Percentiles rank a stretch among this genome's conserved stretches.
These are phyloP conservation scores for Embiotoca jacksoni DNA, from an alignment of 2,113 vertebrate species.

Conservation along the genomic window DNA sequence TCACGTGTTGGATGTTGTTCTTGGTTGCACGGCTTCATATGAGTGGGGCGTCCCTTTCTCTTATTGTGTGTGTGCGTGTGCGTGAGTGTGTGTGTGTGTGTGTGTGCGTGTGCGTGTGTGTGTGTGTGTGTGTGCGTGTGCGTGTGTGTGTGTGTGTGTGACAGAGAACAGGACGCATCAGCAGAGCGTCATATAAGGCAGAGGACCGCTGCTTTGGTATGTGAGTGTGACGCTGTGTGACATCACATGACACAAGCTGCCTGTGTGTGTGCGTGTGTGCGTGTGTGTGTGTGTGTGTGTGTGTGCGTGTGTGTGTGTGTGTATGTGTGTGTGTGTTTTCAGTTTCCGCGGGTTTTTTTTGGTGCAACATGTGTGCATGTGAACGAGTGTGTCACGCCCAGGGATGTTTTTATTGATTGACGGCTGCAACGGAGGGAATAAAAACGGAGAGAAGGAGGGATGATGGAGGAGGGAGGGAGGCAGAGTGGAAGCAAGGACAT, in stretches of 20 bases:
- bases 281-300: not conserved
- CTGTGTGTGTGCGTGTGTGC: not conserved
- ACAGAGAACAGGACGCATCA: conserved; percentile 13
- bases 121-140: not conserved
- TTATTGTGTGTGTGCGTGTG: not conserved
- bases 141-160: not conserved
- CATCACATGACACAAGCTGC: not conserved
- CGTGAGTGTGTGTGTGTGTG: not conserved
- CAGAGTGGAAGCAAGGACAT: conserved; percentile 51
- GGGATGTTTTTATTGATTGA: conserved; percentile 67
- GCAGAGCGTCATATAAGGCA: conserved; percentile 13
- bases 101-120: not conserved
- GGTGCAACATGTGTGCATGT: conserved; percentile 6
- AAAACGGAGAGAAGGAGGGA: conserved; percentile 6
- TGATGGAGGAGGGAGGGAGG: conserved; percentile 41
- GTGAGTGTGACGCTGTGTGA: not conserved
- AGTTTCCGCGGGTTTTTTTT: not conserved
- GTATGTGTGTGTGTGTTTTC: not conserved
- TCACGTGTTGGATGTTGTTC: not conserved
- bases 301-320: not conserved
- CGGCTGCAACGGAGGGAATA: conserved; percentile 27
- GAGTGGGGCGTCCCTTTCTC: not conserved
- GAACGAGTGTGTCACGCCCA: conserved; percentile 24
- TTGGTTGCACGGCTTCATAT: not conserved
- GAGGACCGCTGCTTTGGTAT: not conserved